Base-by-base conservation (phyloP, 1,140 invertebrate species). In the Rhopalosiphum maidis region DNA sequence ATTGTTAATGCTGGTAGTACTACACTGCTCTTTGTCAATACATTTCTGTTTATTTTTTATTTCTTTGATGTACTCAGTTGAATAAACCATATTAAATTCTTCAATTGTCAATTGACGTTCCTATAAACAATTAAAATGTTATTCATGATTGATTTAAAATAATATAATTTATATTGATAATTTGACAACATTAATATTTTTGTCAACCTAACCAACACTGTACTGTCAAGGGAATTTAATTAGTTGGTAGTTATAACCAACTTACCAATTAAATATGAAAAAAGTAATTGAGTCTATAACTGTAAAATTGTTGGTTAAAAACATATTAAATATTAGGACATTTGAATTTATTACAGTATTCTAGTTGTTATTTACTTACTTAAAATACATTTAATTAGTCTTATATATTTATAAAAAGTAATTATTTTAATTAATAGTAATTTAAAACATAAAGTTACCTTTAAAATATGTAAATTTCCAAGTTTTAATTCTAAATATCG, bases 401-500 rank as follows among this genome's bases (percentile, higher is more conserved):
- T 37, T 23, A 83, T 35, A 35, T 21, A 37, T 83, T n/a, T 37
- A 23, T 85, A 18, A 86, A 35, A 51, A 88, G 0, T 22, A 88
- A 54, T 89, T 51, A 54, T 54, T 37, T 54, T 46, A 43, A 48
- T 15, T 25, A 89, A 54, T 54, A 9, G 15, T 9, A 55, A 35
- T 37, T 55, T 9, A 54, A 51, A 89, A 55, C 18, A 55, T 35
- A 60, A n/a, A n/a, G 25, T 55, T 89, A 89, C 88, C 88, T 37
- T 89, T 55, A 89, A 55, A 55, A 89, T 25, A 25, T 89, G 88
- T 89, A 89, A 41, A 55, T 54, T 35, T 89, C 87, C 51, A 25
- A 89, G 15, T 37, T 37, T 22, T 55, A 35, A 89, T 18, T 55
- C 25, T 55, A 89, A 89, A 89, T 55, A 89, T 23, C 30, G 88